Base-by-base conservation (phyloP, 2,113 vertebrate genomes). In the Brevimyrus niger region DNA sequence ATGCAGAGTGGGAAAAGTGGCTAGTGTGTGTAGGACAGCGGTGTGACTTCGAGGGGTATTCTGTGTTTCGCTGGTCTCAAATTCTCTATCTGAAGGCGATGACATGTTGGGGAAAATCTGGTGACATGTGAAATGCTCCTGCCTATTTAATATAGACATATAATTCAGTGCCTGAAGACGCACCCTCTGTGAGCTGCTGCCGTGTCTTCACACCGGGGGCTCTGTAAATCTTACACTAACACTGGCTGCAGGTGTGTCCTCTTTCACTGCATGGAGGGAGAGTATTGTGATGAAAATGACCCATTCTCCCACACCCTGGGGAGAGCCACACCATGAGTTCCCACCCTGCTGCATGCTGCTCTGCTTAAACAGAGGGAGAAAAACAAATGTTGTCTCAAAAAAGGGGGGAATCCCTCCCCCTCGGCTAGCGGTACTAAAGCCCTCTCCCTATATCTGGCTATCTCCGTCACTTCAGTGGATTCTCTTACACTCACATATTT, bases 241-340 rank as follows among this genome's bases (percentile, higher is more conserved):
- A 21, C 51, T 11, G 82, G n/a, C 89, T 86, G 89, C n/a, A 86
- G 88, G 88, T 21, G 38, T 84, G 80, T 46, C 21, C 51, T 58
- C 47, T 61, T 89, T 48, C 58, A 55, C 88, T 84, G 50, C 76
- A n/a, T 42, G 53, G 38, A 23, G 11, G 17, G 65, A 51, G 19
- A 35, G 50, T 35, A 89, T 89, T 89, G 80, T 89, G 38, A 89
- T 86, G 89, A 89, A 89, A 89, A 89, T 89, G 82, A 89, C 42
- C 44, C 82, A 89, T 89, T 89, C 89, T 86, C 89, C 44, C 55
- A 38, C 83, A 48, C 82, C 89, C 35, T 47, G 89, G 88, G 88
- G 89, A 86, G 82, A 48, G 27, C 88, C 82, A 4, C 82, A 84
- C 7, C 38, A 55, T 23, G 27, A 9, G 21, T 6, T 48, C 50